Evolutionary conservation across 92 coral and sea anemone genomes (phyloP).

Genomic region (Paramuricea clavata): DNA sequence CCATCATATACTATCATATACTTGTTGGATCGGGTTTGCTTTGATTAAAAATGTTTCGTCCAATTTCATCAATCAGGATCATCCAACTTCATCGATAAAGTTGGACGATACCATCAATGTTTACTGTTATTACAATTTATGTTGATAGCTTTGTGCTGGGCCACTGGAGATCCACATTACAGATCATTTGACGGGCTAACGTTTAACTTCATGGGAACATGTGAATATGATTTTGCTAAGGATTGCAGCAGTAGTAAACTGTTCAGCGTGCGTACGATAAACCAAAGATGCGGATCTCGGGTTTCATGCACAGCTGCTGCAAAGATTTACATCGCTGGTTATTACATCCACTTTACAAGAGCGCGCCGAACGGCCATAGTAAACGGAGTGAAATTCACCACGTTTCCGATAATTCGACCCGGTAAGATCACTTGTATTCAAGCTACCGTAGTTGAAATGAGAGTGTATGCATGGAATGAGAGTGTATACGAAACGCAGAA

Average conservation of each 20-base stretch:
- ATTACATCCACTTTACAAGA: not conserved
- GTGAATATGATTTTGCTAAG: slow-evolving; percentile 19
- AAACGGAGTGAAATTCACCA: not conserved
- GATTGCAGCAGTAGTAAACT: not conserved
- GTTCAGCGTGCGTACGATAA: not conserved
- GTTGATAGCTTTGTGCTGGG: not conserved
- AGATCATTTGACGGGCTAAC: not conserved
- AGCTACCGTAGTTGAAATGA: too few species aligned
- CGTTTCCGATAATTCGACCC: slow-evolving; percentile 17
- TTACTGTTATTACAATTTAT: not conserved
- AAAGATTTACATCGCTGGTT: not conserved
- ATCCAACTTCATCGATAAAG: too few species aligned
- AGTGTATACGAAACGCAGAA: too few species aligned
- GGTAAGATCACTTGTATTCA: not conserved
- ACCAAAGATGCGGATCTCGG: not conserved
- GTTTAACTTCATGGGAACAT: slow-evolving; percentile 28
- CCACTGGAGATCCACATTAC: slow-evolving; percentile 29
- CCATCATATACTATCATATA: too few species aligned
- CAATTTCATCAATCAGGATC: too few species aligned
- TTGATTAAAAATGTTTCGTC: too few species aligned
- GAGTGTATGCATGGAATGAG: too few species aligned
- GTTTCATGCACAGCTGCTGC: slow-evolving; percentile 8
- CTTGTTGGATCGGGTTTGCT: too few species aligned
- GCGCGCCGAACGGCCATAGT: not conserved
- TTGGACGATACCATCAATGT: not conserved